Percentiles rank a stretch among this genome's conserved stretches.
Evolutionary conservation across 1,140 invertebrate species (phyloP).

Genomic region (Tetraneura akinire): DNA sequence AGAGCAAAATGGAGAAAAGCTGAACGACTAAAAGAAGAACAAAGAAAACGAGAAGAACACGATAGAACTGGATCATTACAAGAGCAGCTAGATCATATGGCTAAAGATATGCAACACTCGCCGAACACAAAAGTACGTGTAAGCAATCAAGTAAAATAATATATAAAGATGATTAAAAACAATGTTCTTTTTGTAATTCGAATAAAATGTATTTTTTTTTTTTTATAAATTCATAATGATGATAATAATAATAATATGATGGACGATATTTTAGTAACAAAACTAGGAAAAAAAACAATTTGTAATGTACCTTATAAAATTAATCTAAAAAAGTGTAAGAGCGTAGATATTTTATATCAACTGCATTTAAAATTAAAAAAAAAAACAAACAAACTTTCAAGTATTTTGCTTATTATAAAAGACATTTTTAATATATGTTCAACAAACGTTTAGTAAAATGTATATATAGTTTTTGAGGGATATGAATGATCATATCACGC

Average conservation of each 20-base stretch:
- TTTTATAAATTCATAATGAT: too few relatives aligned
- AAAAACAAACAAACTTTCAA: neutral
- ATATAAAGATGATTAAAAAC: neutral
- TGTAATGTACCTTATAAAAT: too few relatives aligned
- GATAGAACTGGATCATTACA: conserved; percentile 57
- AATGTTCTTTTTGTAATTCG: too few relatives aligned
- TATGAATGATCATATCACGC: neutral
- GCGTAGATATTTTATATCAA: too few relatives aligned
- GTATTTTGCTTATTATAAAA: neutral
- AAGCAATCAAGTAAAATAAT: neutral
- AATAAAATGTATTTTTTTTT: too few relatives aligned
- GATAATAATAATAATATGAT: too few relatives aligned
- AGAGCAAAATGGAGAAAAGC: conserved; percentile 92
- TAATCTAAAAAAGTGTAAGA: too few relatives aligned
- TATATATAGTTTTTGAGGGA: conserved; percentile 14
- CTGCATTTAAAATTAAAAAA: neutral
- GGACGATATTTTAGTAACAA: too few relatives aligned
- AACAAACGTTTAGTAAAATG: neutral
- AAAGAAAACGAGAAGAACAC: conserved; percentile 77
- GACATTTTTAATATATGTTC: neutral
- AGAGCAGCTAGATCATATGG: conserved; percentile 45
- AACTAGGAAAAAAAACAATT: too few relatives aligned
- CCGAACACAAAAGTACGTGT: conserved; percentile 28
- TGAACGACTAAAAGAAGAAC: conserved; percentile 86
- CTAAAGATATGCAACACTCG: conserved; percentile 43